Conservation (phyloP, 2,113 vertebrate species). For the Protobothrops flavoviridis region DNA sequence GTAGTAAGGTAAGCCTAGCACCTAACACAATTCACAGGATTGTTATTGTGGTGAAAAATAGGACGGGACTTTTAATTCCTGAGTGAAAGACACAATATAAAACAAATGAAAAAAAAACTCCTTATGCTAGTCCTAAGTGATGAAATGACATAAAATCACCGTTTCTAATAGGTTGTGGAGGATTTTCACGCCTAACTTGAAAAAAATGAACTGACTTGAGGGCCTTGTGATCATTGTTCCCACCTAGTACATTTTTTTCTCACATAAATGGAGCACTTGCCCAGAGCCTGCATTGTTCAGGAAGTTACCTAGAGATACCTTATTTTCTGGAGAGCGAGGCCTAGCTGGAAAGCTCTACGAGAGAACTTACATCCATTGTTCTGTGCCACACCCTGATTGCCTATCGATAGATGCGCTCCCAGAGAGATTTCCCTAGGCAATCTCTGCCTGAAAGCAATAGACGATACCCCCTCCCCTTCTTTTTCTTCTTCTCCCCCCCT, state of each 20-base stretch:
- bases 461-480: not conserved
- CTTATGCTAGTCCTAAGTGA: not conserved
- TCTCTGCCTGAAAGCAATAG: not conserved
- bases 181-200: not conserved
- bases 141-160: not conserved
- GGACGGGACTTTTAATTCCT: not conserved
- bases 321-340: not conserved
- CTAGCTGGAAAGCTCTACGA: not conserved
- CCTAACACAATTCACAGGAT: not conserved
- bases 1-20: not conserved
- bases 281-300: not conserved
- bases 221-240: rapidly evolving
- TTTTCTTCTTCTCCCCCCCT: too few species aligned
- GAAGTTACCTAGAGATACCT: not conserved
- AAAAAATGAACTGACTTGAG: not conserved
- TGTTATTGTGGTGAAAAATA: not conserved
- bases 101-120: too few species aligned
- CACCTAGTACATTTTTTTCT: not conserved
- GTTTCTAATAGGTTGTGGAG: not conserved
- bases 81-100: not conserved
- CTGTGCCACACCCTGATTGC: slow-evolving; percentile 56
- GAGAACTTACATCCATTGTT: slow-evolving; percentile 37
- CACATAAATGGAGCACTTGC: not conserved
- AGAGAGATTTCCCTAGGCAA: not conserved
- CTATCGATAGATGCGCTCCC: slow-evolving; percentile 20